phyloP scores from a whole-genome alignment of 2,888 invertebrate species.

The Tachina fera region DNA sequence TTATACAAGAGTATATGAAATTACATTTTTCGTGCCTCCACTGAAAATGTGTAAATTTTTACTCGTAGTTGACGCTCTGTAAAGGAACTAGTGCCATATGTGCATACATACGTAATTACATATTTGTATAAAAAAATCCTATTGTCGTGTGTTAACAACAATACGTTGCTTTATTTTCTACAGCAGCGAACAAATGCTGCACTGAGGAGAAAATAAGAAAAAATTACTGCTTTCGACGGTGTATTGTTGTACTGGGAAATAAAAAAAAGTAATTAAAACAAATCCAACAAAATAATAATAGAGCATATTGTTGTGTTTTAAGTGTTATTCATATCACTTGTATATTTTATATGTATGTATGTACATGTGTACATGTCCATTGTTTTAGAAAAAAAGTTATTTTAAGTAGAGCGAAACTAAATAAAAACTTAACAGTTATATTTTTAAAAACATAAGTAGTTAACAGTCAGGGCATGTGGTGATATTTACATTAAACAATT shows the following conservation, averaged over 20 bases:
- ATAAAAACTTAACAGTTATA: not conserved
- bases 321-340: slow-evolving; percentile 66
- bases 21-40: too few species aligned
- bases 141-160: slow-evolving; percentile 33
- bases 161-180: slow-evolving; percentile 23
- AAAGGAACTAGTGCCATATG: not conserved
- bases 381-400: slow-evolving; percentile 21
- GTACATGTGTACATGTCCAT: slow-evolving; percentile 23
- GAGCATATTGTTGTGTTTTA: slow-evolving; percentile 13
- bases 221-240: slow-evolving; percentile 9
- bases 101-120: not conserved
- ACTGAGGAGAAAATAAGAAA: not conserved
- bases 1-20: too few species aligned
- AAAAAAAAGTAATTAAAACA: slow-evolving; percentile 24
- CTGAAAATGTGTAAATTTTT: too few species aligned
- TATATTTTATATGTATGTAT: slow-evolving; percentile 15
- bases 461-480: not conserved
- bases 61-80: not conserved
- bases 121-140: not conserved
- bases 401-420: slow-evolving; percentile 40
- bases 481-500: slow-evolving; percentile 12
- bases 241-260: not conserved
- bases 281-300: slow-evolving; percentile 3
- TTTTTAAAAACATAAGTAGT: not conserved
- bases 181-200: slow-evolving; percentile 16